These are phyloP conservation scores for Creontiades dilutus DNA, from an alignment of 2,888 invertebrate genomes.

Conservation along the genomic window DNA sequence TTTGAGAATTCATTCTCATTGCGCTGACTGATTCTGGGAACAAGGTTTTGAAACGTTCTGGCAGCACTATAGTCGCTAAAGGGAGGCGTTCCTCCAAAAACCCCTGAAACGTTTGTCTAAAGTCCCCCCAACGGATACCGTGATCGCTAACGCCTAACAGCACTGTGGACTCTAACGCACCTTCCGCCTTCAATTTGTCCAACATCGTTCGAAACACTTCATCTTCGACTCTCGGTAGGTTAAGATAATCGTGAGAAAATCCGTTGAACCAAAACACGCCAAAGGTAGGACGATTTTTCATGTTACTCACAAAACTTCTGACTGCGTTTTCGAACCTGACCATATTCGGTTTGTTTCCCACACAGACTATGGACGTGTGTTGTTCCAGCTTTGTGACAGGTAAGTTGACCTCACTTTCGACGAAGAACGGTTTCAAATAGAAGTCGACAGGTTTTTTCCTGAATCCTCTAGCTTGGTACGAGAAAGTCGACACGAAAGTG, in stretches of 20 bases:
- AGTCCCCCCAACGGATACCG: slow-evolving; percentile 92
- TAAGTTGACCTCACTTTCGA: slow-evolving; percentile 83
- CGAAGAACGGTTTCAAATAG: slow-evolving; percentile 87
- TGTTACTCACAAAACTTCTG: slow-evolving; percentile 82
- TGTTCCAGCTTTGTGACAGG: slow-evolving; percentile 81
- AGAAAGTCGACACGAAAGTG: slow-evolving; percentile 88
- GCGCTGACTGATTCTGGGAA: slow-evolving; percentile 84
- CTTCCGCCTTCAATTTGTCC: slow-evolving; percentile 80
- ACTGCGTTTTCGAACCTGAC: slow-evolving; percentile 27
- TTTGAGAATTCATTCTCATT: slow-evolving; percentile 83
- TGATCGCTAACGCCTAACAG: slow-evolving; percentile 91
- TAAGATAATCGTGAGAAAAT: slow-evolving; percentile 91
- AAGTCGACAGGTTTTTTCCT: slow-evolving; percentile 89
- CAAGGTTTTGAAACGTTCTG: slow-evolving; percentile 84
- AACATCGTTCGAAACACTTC: slow-evolving; percentile 83
- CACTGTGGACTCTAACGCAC: slow-evolving; percentile 84
- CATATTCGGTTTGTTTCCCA: slow-evolving; percentile 80
- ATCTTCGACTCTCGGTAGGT: slow-evolving; percentile 88
- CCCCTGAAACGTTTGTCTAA: slow-evolving; percentile 90
- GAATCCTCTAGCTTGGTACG: slow-evolving; percentile 89
- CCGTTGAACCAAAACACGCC: slow-evolving; percentile 92
- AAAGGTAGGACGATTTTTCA: slow-evolving; percentile 85
- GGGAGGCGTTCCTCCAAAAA: slow-evolving; percentile 93
- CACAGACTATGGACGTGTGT: slow-evolving; percentile 80
- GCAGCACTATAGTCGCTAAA: slow-evolving; percentile 85